A percentile compares a stretch with the other conserved stretches of the same genome.
Conservation (phyloP, 2,888 invertebrate genomes). For the Amiota minor region DNA sequence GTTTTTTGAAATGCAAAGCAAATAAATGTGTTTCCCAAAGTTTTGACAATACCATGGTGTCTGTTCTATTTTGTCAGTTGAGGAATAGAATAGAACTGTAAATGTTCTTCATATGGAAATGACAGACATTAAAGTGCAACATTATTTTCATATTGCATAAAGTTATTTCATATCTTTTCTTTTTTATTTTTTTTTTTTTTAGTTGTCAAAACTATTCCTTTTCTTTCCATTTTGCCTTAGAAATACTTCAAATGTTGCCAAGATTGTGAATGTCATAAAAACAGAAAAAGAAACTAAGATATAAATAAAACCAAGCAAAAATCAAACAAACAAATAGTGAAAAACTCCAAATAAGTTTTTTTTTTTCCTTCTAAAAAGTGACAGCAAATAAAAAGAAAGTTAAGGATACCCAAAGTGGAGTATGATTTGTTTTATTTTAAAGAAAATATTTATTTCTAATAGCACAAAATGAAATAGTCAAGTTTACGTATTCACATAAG, state of each 20-base stretch:
- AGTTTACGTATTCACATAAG: too few relatives aligned
- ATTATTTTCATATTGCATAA: neutral
- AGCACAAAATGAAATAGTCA: too few relatives aligned
- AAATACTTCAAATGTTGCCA: constrained; percentile 6
- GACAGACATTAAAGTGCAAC: constrained; percentile 14
- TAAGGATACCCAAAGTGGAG: neutral
- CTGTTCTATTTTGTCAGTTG: neutral
- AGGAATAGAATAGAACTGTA: neutral
- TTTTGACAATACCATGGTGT: neutral
- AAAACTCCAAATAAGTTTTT: too few relatives aligned
- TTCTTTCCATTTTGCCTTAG: neutral
- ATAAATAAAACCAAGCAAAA: too few relatives aligned
- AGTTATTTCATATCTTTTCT: neutral
- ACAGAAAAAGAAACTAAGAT: too few relatives aligned
- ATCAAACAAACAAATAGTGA: too few relatives aligned
- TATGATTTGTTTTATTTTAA: too few relatives aligned
- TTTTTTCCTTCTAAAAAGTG: constrained; percentile 8
- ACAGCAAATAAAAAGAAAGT: constrained; percentile 13
- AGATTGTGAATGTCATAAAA: neutral
- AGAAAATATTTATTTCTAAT: too few relatives aligned
- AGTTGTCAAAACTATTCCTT: neutral
- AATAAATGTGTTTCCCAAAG: constrained; percentile 1
- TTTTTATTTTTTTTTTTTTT: too few relatives aligned
- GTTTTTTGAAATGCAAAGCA: constrained; percentile 57
- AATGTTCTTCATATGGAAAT: neutral